A percentile compares a stretch with the other conserved stretches of the same genome.
These are phyloP conservation scores for Phyllostomus hastatus DNA, from an alignment of 2,113 vertebrate genomes.

Conservation along the genomic window DNA sequence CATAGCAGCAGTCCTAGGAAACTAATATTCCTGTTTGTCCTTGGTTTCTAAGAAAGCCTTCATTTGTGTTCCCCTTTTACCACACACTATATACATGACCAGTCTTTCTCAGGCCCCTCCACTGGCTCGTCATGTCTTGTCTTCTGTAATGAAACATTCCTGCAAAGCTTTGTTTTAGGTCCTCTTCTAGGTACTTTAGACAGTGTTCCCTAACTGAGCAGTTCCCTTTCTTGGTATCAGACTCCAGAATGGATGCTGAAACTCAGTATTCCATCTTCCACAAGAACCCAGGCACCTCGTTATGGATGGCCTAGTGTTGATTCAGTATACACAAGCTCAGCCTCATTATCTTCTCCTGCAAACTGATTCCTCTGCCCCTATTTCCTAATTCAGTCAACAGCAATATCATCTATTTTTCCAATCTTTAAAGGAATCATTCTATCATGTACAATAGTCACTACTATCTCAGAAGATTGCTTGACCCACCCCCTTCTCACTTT, in stretches of 20 bases:
- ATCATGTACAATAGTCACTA: not conserved
- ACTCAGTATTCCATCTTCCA: not conserved
- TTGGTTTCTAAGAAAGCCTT: not conserved
- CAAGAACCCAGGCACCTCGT: not conserved
- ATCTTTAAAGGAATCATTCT: not conserved
- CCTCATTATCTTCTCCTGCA: not conserved
- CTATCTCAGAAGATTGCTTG: not conserved
- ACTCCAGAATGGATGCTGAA: not conserved
- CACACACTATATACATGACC: not conserved
- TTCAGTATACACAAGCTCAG: not conserved
- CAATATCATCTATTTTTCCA: not conserved
- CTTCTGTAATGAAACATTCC: not conserved
- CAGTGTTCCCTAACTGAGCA: not conserved
- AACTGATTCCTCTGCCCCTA: not conserved
- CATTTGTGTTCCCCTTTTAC: not conserved
- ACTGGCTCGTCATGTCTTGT: not conserved
- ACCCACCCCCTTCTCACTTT: not conserved
- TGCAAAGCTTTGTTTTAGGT: not conserved
- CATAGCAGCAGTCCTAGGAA: not conserved
- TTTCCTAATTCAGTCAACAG: not conserved
- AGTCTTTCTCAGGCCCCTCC: not conserved
- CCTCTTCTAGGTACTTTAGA: not conserved
- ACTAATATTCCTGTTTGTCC: not conserved
- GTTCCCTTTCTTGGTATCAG: not conserved
- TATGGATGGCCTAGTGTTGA: not conserved